Evolutionary conservation across 2,113 vertebrate species (phyloP).

Genomic region (Pomatorhinus ruficollis): DNA sequence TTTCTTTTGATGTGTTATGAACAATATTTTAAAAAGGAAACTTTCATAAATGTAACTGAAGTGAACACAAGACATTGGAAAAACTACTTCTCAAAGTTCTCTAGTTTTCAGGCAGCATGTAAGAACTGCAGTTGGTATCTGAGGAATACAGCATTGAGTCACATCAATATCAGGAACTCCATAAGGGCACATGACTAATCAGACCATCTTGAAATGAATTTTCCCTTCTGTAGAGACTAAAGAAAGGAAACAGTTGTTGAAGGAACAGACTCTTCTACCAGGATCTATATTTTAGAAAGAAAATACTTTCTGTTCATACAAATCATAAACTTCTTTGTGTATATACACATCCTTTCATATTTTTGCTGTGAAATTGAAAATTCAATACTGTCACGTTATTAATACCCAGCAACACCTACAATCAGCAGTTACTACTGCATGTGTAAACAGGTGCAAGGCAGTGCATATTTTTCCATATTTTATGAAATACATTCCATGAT

Average conservation of each 20-base stretch:
- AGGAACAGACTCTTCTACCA: background rate
- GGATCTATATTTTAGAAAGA: background rate
- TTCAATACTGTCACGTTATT: background rate
- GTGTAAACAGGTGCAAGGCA: background rate
- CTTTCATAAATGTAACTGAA: background rate
- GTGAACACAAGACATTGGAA: background rate
- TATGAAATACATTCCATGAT: background rate
- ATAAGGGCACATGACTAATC: background rate
- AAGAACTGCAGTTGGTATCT: background rate
- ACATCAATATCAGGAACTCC: background rate
- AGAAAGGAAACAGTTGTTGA: background rate
- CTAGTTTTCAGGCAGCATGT: background rate
- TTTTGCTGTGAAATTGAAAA: background rate
- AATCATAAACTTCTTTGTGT: background rate
- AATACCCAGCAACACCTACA: background rate
- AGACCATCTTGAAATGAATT: background rate
- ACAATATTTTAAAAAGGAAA: background rate
- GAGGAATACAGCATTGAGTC: fast-evolving
- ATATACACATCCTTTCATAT: background rate
- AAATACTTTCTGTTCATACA: background rate
- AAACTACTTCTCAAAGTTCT: background rate
- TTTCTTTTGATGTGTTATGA: background rate
- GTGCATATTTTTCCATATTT: constrained; percentile 43
- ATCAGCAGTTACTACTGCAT: background rate
- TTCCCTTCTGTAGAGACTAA: background rate